A percentile compares a stretch with the other conserved stretches of the same genome.
Evolutionary conservation across 1,140 invertebrate species (phyloP).

Genomic region (Bombus huntii): DNA sequence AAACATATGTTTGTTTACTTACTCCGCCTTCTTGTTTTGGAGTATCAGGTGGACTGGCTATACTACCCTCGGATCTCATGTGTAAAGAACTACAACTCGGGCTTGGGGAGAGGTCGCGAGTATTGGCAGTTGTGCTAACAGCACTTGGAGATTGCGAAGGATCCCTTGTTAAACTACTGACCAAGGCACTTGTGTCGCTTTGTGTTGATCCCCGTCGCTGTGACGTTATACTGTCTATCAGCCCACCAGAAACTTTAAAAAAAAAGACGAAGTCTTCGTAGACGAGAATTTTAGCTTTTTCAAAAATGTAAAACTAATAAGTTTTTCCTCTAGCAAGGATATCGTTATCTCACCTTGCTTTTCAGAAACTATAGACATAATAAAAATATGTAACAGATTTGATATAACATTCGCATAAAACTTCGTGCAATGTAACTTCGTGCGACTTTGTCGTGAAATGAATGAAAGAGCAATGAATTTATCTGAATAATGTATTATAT

Average conservation of each 20-base stretch:
- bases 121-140: constrained; percentile 81
- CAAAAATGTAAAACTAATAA: not conserved
- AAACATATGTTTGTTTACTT: constrained; percentile 52
- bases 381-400: not conserved
- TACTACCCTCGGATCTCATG: constrained; percentile 82
- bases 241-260: constrained; percentile 79
- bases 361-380: constrained; percentile 15
- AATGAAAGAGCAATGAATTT: constrained; percentile 6
- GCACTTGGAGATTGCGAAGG: constrained; percentile 84
- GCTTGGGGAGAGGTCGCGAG: constrained; percentile 85
- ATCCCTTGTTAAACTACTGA: constrained; percentile 85
- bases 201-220: constrained; percentile 84
- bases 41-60: constrained; percentile 82
- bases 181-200: constrained; percentile 87
- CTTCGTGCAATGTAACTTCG: constrained; percentile 54
- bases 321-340: constrained; percentile 18
- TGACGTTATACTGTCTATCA: constrained; percentile 79
- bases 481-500: not conserved
- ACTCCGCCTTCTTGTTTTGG: constrained; percentile 77
- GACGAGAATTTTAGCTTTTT: too few species aligned
- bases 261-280: constrained; percentile 16
- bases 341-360: constrained; percentile 43
- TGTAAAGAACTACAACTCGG: constrained; percentile 85
- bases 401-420: constrained; percentile 43
- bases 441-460: constrained; percentile 43